Evolutionary conservation across 2,113 vertebrate genomes (phyloP).

Genomic region (Mellivora capensis): DNA sequence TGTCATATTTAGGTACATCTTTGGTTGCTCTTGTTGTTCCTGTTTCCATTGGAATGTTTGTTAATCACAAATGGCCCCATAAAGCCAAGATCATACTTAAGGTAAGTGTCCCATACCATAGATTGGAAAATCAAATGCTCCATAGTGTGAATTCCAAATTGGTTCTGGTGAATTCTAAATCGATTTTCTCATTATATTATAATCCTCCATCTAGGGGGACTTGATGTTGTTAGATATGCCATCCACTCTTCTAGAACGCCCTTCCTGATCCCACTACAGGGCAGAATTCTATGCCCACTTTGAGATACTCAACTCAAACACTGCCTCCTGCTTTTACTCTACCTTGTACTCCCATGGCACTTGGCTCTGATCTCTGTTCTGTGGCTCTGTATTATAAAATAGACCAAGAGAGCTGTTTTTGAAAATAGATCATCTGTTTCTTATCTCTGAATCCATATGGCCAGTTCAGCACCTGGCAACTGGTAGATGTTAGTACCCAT

Average conservation of each 20-base stretch:
- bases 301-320: neutral
- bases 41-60: conserved; percentile 85
- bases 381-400: neutral
- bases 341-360: no score
- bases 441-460: neutral
- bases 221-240: neutral
- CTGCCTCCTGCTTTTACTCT: neutral
- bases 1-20: conserved; percentile 86
- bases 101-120: conserved; percentile 78
- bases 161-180: no score
- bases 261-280: neutral
- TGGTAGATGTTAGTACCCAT: neutral
- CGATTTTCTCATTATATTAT: neutral
- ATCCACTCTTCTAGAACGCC: neutral
- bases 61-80: conserved; percentile 89
- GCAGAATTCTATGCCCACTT: neutral
- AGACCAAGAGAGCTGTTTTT: neutral
- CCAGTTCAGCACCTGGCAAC: neutral
- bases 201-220: neutral
- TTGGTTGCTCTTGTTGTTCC: conserved; percentile 91
- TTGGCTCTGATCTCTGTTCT: neutral
- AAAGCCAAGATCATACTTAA: conserved; percentile 92
- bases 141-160: neutral
- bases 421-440: neutral
- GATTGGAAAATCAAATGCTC: no score